Evolutionary conservation across 2,113 vertebrate genomes (phyloP).

Genomic region (Hipposideros armiger): DNA sequence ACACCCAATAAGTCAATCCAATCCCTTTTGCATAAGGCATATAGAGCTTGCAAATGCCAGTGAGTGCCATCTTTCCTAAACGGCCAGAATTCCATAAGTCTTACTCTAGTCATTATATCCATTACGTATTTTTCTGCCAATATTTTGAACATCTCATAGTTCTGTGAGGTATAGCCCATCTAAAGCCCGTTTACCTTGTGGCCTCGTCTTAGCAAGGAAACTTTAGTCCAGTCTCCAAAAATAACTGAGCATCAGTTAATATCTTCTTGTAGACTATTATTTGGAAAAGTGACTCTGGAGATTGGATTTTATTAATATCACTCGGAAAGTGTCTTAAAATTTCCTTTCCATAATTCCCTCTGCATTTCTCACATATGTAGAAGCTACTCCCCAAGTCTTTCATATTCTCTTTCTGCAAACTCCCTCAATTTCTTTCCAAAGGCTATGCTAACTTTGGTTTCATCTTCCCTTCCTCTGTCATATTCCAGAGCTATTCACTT

Average conservation of each 20-base stretch:
- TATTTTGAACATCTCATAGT: not conserved
- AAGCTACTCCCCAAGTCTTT: not conserved
- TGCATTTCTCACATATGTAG: not conserved
- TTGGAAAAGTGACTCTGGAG: not conserved
- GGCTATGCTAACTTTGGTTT: not conserved
- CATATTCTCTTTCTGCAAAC: not conserved
- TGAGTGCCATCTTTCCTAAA: not conserved
- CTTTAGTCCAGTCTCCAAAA: not conserved
- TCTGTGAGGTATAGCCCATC: not conserved
- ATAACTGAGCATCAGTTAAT: not conserved
- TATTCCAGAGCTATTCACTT: not conserved
- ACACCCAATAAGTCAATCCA: not conserved
- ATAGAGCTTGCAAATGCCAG: not conserved
- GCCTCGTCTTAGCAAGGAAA: not conserved
- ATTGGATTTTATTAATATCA: not conserved
- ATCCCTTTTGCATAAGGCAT: not conserved
- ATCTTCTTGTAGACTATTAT: not conserved
- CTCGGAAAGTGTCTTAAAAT: not conserved
- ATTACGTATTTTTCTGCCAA: not conserved
- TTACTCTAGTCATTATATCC: not conserved
- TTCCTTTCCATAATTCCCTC: not conserved
- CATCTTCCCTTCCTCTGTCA: too few relatives aligned
- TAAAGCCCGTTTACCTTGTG: not conserved
- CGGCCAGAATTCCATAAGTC: not conserved
- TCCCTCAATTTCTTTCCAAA: not conserved